phyloP scores from a whole-genome alignment of 64 coral and sea anemone genomes.

The Actinia tenebrosa region DNA sequence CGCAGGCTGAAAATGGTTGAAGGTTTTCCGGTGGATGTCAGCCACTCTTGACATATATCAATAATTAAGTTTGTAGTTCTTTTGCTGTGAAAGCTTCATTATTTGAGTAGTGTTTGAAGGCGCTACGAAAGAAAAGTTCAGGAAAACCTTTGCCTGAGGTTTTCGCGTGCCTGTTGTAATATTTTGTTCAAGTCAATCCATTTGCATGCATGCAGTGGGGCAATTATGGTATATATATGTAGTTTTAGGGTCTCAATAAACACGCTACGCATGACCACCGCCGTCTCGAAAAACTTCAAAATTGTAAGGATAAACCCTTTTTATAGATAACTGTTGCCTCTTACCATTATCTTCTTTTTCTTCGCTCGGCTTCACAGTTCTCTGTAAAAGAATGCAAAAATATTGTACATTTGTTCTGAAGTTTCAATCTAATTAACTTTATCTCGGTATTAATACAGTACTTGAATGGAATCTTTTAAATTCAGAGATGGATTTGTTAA shows the following conservation, averaged over 20 bases:
- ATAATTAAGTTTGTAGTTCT: not conserved
- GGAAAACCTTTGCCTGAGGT: not conserved
- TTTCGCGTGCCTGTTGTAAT: too few relatives aligned
- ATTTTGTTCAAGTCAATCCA: not conserved
- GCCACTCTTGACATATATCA: not conserved
- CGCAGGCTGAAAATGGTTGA: not conserved
- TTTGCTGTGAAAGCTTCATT: not conserved
- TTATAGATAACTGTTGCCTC: not conserved
- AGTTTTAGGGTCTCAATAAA: not conserved
- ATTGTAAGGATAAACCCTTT: not conserved
- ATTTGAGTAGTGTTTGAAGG: not conserved
- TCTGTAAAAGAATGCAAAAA: not conserved
- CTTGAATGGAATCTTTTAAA: too few relatives aligned
- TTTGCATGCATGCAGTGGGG: too few relatives aligned
- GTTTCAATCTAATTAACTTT: not conserved
- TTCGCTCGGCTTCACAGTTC: not conserved
- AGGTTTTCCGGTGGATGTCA: not conserved
- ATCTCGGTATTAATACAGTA: too few relatives aligned
- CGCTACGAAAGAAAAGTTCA: not conserved
- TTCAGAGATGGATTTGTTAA: not conserved
- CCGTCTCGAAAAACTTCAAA: not conserved
- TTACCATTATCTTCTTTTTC: not conserved
- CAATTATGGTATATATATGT: too few relatives aligned
- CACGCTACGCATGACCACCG: not conserved
- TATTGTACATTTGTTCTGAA: not conserved